Percentiles rank a stretch among this genome's conserved stretches.
phyloP scores from a whole-genome alignment of 2,888 invertebrate genomes.

The Neocrepidodera transversa region DNA sequence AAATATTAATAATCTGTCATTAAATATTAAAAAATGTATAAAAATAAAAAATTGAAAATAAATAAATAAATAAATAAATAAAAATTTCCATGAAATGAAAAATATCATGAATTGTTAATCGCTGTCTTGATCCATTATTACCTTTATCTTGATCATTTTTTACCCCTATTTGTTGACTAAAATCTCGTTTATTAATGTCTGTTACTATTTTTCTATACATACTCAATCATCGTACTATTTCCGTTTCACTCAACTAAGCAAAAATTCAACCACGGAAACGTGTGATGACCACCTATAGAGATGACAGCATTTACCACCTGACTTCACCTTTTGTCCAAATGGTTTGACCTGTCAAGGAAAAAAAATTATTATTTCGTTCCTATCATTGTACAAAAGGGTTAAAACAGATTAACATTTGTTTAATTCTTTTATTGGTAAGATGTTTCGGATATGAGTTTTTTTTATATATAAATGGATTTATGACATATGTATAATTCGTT shows the following conservation, averaged over 20 bases:
- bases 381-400: constrained; percentile 33
- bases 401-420: constrained; percentile 23
- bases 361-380: constrained; percentile 31
- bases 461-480: constrained; percentile 38
- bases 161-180: no score
- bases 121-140: no score
- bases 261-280: constrained; percentile 14
- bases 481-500: constrained; percentile 41
- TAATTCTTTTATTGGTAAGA: constrained; percentile 24
- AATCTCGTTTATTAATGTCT: no score
- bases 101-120: no score
- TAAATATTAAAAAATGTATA: no score
- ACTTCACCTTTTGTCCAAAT: constrained; percentile 21
- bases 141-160: no score
- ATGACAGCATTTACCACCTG: constrained; percentile 26
- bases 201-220: no score
- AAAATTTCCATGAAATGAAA: no score
- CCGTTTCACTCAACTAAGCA: background rate
- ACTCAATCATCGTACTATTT: constrained; percentile 13
- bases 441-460: constrained; percentile 20
- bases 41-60: no score
- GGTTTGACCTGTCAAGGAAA: constrained; percentile 11
- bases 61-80: no score
- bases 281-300: constrained; percentile 27
- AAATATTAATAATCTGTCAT: no score